phyloP scores from a whole-genome alignment of 2,888 invertebrate genomes.

The Habroteleia sp. region DNA sequence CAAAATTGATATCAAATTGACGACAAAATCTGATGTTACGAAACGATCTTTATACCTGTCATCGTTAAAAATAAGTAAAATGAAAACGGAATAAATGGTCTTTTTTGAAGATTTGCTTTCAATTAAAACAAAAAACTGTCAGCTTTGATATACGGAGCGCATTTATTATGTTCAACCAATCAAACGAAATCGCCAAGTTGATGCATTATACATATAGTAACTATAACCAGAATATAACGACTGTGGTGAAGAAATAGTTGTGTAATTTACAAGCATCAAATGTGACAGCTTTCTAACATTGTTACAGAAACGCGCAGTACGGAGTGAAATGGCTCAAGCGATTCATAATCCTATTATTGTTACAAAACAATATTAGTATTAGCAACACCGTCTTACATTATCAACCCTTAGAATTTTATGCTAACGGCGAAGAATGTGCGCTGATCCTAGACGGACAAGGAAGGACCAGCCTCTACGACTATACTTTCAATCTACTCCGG shows the following conservation, averaged over 20 bases:
- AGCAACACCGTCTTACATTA: constrained; percentile 71
- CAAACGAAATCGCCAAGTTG: constrained; percentile 8
- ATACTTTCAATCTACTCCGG: constrained; percentile 90
- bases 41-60: constrained; percentile 6
- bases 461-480: constrained; percentile 91
- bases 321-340: constrained; percentile 50
- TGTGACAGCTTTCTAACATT: constrained; percentile 50
- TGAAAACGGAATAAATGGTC: constrained; percentile 8
- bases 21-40: constrained; percentile 15
- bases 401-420: constrained; percentile 73
- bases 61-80: constrained; percentile 24
- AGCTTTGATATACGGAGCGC: constrained; percentile 17
- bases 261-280: constrained; percentile 40
- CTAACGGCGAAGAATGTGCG: constrained; percentile 86
- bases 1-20: constrained; percentile 33
- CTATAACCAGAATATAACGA: constrained; percentile 39
- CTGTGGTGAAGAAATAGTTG: constrained; percentile 45
- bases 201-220: constrained; percentile 52
- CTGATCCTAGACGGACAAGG: constrained; percentile 89
- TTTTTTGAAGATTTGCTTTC: constrained; percentile 52
- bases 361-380: constrained; percentile 52
- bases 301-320: constrained; percentile 52
- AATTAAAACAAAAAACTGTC: constrained; percentile 53
- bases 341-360: constrained; percentile 47
- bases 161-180: constrained; percentile 34